These are phyloP conservation scores for Austrolebias charrua DNA, from an alignment of 2,797 vertebrate species.

Conservation along the genomic window DNA sequence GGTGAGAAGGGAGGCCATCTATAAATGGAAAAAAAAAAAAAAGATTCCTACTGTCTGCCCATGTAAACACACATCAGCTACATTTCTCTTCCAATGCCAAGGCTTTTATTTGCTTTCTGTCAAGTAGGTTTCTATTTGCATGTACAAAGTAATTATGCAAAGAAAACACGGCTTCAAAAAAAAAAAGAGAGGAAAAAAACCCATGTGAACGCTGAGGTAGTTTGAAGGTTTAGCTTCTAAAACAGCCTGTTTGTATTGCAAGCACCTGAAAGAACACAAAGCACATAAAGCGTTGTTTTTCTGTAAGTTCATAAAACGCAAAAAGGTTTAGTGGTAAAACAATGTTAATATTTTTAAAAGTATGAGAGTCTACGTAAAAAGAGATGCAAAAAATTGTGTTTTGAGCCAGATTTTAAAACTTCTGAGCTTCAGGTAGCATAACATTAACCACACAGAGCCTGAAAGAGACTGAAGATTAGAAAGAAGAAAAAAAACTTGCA, in stretches of 20 bases:
- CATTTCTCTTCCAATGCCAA: not conserved
- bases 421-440: too few relatives aligned
- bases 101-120: slow-evolving; percentile 11
- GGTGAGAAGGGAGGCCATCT: too few relatives aligned
- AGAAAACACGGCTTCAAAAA: slow-evolving; percentile 2
- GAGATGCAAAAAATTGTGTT: not conserved
- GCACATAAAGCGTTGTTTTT: not conserved
- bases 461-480: too few relatives aligned
- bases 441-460: too few relatives aligned
- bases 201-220: not conserved
- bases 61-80: not conserved
- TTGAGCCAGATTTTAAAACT: too few relatives aligned
- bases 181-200: too few relatives aligned
- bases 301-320: not conserved
- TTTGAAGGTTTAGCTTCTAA: slow-evolving; percentile 3
- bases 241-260: not conserved
- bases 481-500: too few relatives aligned
- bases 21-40: too few relatives aligned
- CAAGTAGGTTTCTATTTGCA: slow-evolving; percentile 14
- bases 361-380: not conserved
- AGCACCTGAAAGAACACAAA: not conserved
- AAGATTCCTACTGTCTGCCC: not conserved
- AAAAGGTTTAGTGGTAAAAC: not conserved
- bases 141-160: slow-evolving; percentile 1
- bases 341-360: not conserved